These are phyloP conservation scores for Sebastes dallii DNA, from an alignment of 2,797 vertebrate species.

Conservation along the genomic window DNA sequence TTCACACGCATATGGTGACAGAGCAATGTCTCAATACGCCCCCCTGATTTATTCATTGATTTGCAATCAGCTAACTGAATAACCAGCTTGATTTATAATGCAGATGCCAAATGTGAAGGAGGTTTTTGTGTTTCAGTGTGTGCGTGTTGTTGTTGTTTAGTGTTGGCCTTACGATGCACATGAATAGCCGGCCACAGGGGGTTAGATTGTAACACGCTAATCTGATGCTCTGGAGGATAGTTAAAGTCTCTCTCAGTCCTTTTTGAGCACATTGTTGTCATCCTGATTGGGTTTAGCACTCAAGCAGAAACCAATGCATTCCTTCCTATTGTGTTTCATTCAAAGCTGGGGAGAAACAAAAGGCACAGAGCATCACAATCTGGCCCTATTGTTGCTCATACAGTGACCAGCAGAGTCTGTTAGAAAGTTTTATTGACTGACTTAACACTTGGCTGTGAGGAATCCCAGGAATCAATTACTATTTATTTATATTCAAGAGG, in stretches of 20 bases:
- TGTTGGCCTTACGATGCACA: constrained; percentile 61
- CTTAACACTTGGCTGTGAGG: constrained; percentile 59
- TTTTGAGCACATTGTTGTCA: constrained; percentile 79
- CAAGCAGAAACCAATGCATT: constrained; percentile 76
- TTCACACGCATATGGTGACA: constrained; percentile 10
- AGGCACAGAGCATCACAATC: constrained; percentile 56
- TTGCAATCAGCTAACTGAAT: constrained; percentile 51
- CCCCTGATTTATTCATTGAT: constrained; percentile 59
- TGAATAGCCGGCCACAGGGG: constrained; percentile 65
- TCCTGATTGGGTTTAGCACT: constrained; percentile 80
- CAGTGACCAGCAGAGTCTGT: constrained; percentile 71
- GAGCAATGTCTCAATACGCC: not conserved
- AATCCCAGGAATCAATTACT: constrained; percentile 55
- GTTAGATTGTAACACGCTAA: constrained; percentile 76
- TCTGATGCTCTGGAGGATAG: constrained; percentile 76
- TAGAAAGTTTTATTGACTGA: constrained; percentile 65
- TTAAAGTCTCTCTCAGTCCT: constrained; percentile 76
- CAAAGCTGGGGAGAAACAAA: constrained; percentile 75
- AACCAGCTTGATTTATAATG: constrained; percentile 30
- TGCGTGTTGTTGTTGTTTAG: constrained; percentile 52
- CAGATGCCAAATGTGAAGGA: constrained; percentile 21
- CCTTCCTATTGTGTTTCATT: constrained; percentile 76
- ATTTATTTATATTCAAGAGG: constrained; percentile 53
- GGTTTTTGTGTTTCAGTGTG: constrained; percentile 27
- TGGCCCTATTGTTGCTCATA: constrained; percentile 71